A percentile compares a stretch with the other conserved stretches of the same genome.
Evolutionary conservation across 92 coral and sea anemone genomes (phyloP).

Genomic region (Porites rus): DNA sequence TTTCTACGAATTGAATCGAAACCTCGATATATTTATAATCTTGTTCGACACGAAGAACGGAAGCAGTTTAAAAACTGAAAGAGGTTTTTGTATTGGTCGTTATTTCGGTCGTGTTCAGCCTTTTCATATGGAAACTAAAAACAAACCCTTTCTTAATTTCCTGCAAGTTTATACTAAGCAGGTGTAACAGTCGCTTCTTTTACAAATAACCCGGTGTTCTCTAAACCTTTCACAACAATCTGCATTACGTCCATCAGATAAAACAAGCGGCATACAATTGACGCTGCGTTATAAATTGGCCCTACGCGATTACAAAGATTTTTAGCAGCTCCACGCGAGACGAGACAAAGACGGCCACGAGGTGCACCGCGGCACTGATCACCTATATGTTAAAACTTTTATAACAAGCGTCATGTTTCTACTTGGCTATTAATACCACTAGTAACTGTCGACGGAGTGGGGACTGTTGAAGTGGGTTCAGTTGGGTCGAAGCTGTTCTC

Average conservation of each 20-base stretch:
- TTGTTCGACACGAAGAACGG: no score
- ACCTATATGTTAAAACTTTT: not conserved
- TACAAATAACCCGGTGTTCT: constrained; percentile 18
- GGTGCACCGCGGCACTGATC: not conserved
- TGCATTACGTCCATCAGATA: not conserved
- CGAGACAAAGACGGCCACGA: not conserved
- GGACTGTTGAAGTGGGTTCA: not conserved
- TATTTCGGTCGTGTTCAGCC: not conserved
- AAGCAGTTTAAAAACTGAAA: no score
- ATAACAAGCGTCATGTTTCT: constrained; percentile 22
- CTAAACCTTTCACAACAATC: not conserved
- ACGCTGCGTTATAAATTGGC: constrained; percentile 6
- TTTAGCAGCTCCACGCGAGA: not conserved
- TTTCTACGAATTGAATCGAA: no score
- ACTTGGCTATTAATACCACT: not conserved
- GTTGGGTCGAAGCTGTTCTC: not conserved
- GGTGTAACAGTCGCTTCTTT: not conserved
- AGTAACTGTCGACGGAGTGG: not conserved
- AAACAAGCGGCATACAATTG: not conserved
- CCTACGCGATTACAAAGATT: not conserved
- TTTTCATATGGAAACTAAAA: not conserved
- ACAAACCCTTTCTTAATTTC: not conserved
- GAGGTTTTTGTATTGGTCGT: not conserved
- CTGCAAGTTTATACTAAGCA: not conserved
- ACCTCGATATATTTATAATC: no score